A percentile compares a stretch with the other conserved stretches of the same genome.
Evolutionary conservation across 2,797 vertebrate species (phyloP).

Genomic region (Pangasius mekongensis): DNA sequence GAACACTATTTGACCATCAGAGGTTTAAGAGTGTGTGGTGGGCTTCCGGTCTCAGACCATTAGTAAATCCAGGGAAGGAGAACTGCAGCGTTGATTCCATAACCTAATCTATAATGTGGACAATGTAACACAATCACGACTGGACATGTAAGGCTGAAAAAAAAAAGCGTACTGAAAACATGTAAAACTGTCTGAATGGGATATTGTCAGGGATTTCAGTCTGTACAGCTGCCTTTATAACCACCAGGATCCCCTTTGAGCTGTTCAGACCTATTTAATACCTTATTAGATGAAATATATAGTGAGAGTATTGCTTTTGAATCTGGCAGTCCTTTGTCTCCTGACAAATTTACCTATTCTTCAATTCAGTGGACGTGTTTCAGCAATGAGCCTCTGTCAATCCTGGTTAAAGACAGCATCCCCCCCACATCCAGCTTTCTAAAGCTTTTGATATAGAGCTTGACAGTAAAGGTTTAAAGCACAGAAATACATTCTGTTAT

Average conservation of each 20-base stretch:
- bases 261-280: slow-evolving; percentile 67
- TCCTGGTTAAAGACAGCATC: slow-evolving; percentile 63
- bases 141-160: slow-evolving; percentile 54
- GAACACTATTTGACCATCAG: not conserved
- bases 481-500: slow-evolving; percentile 62
- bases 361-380: slow-evolving; percentile 61
- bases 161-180: slow-evolving; percentile 58
- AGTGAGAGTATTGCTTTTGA: slow-evolving; percentile 58
- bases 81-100: slow-evolving; percentile 37
- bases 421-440: slow-evolving; percentile 52
- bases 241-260: slow-evolving; percentile 61
- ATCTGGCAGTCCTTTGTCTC: slow-evolving; percentile 59
- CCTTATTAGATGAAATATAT: slow-evolving; percentile 67
- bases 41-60: slow-evolving; percentile 18
- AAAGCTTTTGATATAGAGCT: slow-evolving; percentile 69
- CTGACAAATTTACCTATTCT: slow-evolving; percentile 71
- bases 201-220: slow-evolving; percentile 61
- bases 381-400: slow-evolving; percentile 62
- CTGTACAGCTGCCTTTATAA: slow-evolving; percentile 58
- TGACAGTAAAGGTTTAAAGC: slow-evolving; percentile 61
- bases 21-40: slow-evolving; percentile 17
- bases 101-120: slow-evolving; percentile 50
- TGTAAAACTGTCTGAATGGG: slow-evolving; percentile 63
- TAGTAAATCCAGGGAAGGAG: not conserved
- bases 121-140: slow-evolving; percentile 42